A percentile compares a stretch with the other conserved stretches of the same genome.
These are phyloP conservation scores for Psittacula echo DNA, from an alignment of 2,797 vertebrate species.

Conservation along the genomic window DNA sequence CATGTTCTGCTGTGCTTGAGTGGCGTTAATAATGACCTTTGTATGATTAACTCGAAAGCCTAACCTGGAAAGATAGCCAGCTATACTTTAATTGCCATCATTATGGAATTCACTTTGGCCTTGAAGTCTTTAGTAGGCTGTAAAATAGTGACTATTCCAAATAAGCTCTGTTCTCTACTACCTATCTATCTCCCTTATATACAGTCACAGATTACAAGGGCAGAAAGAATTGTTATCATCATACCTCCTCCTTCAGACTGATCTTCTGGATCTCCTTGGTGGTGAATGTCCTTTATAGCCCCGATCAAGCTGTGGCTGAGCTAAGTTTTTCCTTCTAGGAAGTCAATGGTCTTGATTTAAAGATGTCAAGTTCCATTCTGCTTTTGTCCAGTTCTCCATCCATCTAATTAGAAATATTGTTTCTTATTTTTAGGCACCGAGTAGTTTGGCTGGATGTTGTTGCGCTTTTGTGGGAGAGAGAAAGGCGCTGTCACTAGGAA, in stretches of 20 bases:
- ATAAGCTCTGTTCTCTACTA: background rate
- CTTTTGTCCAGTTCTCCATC: background rate
- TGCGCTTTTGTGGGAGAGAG: background rate
- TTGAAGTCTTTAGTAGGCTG: conserved; percentile 21
- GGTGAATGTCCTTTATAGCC: background rate
- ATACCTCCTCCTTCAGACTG: background rate
- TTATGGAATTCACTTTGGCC: conserved; percentile 35
- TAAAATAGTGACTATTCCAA: conserved; percentile 16
- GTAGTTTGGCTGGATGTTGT: background rate
- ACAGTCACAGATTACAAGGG: conserved; percentile 3
- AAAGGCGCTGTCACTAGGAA: background rate
- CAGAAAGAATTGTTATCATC: background rate
- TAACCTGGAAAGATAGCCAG: conserved; percentile 12
- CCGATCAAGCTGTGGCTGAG: background rate
- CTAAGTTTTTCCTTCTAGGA: background rate
- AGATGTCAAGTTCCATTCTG: background rate
- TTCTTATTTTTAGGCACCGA: background rate
- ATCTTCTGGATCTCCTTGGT: background rate
- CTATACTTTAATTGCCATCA: conserved; percentile 49
- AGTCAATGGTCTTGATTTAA: background rate
- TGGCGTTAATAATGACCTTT: conserved; percentile 38
- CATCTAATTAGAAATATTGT: background rate
- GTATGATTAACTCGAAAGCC: conserved; percentile 22
- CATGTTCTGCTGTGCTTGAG: conserved; percentile 26
- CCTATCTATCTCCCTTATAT: background rate